These are phyloP conservation scores for Alosa sapidissima DNA, from an alignment of 2,797 vertebrate genomes.

Conservation along the genomic window DNA sequence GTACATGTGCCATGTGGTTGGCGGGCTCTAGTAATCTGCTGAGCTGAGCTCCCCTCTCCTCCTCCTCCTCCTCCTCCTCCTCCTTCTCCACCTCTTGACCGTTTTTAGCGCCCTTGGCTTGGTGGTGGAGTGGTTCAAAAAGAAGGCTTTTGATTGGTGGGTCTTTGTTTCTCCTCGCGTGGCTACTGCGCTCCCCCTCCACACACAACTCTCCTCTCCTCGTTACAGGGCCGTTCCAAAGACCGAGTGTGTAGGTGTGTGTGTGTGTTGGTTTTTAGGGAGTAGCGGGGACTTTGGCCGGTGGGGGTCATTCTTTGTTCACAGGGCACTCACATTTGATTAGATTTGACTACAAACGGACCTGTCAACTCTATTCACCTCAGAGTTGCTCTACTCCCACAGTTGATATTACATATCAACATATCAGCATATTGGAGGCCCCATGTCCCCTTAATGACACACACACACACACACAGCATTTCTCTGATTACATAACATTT, in stretches of 20 bases:
- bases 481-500: conserved; percentile 4
- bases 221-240: background rate
- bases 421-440: background rate
- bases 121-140: conserved; percentile 16
- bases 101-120: background rate
- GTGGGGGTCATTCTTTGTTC: conserved; percentile 45
- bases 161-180: conserved; percentile 54
- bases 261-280: background rate
- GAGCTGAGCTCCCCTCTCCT: background rate
- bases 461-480: conserved; percentile 6
- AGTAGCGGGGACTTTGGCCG: background rate
- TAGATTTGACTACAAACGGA: conserved; percentile 57
- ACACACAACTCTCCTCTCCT: background rate
- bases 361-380: conserved; percentile 42
- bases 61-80: background rate
- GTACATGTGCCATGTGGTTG: conserved; percentile 31
- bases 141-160: conserved; percentile 55
- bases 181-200: conserved; percentile 26
- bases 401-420: background rate
- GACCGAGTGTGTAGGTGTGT: background rate
- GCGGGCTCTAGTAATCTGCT: background rate
- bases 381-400: conserved; percentile 1
- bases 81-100: background rate
- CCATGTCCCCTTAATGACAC: background rate
- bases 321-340: conserved; percentile 62